Base-by-base conservation (phyloP, 2,888 invertebrate species). In the Spilarctia lutea region DNA sequence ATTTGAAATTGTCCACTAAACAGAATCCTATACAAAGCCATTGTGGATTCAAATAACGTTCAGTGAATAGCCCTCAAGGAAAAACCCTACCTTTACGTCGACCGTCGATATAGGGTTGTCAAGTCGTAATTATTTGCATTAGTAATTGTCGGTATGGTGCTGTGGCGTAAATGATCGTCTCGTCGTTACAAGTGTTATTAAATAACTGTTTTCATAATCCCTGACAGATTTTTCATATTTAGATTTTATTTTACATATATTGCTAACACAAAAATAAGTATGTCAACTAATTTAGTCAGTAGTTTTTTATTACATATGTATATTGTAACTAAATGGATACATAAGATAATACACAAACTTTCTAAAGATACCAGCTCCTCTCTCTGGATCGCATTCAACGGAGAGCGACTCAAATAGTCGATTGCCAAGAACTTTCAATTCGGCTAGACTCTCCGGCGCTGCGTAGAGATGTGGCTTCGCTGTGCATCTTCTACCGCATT, bases 41-140 rank as follows among this genome's bases (percentile, higher is more conserved):
- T 76, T 77, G 48, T 42, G 69, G 33, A 79, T 79, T 76, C 79
- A 48, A 77, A 75, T 75, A 77, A 76, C 76, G 77, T 79, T 27
- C 73, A 72, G 72, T 73, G 71, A 74, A 76, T 71, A 68, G 69
- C 69, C 66, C 74, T 71, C 52, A 68, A 75, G 69, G 71, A 73
- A 72, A 75, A 74, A 68, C 66, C 74, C 39, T 70, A 77, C 63
- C 52, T 39, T 45, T 56, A 56, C 60, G 65, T 42, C n/a, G 48
- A 16, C 20, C 33, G n/a, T 35, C 52, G 52, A 48, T 16, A 27
- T 65, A 68, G 67, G 68, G 68, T 74, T 74, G 70, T 11, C 52
- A 66, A 24, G n/a, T n/a, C n/a, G n/a, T n/a, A n/a, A 48, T 30
- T 48, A 48, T 48, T 48, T 48, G 3, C 0, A 48, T 48, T 67